phyloP scores from a whole-genome alignment of 2,113 vertebrate genomes.

The Muntiacus reevesi region DNA sequence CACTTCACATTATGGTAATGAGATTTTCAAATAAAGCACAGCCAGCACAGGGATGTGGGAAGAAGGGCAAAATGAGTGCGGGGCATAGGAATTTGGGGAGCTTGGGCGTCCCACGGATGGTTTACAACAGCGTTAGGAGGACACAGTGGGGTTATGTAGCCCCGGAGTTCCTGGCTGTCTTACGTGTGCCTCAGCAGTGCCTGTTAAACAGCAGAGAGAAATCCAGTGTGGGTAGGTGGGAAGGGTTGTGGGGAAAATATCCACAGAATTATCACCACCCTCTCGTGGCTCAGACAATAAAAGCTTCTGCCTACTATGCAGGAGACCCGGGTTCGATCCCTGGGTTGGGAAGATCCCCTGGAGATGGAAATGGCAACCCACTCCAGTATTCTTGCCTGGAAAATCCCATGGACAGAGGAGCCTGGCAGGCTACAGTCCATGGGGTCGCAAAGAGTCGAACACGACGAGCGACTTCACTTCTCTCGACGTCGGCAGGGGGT shows the following conservation, averaged over 20 bases:
- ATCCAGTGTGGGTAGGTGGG: background rate
- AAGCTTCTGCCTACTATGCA: too few relatives aligned
- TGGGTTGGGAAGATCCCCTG: too few relatives aligned
- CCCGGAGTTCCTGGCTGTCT: background rate
- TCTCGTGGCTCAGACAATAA: background rate
- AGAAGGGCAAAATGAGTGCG: background rate
- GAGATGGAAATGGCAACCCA: too few relatives aligned
- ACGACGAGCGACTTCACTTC: background rate
- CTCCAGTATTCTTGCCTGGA: too few relatives aligned
- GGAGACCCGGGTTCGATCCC: too few relatives aligned
- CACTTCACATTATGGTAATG: background rate
- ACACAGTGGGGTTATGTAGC: background rate
- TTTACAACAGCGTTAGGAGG: slow-evolving; percentile 6
- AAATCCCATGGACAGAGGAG: too few relatives aligned
- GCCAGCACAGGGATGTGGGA: background rate
- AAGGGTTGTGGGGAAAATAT: slow-evolving; percentile 41
- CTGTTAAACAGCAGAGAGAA: slow-evolving; percentile 40
- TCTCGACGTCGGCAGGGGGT: slow-evolving; percentile 42
- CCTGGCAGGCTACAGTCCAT: too few relatives aligned
- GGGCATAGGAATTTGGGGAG: background rate
- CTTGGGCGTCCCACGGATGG: background rate
- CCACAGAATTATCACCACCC: background rate
- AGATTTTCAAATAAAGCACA: slow-evolving; percentile 49
- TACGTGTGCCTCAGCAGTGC: background rate
- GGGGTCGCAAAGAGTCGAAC: too few relatives aligned